Conservation (phyloP, 2,113 vertebrate species). For the Syngnathus scovelli region DNA sequence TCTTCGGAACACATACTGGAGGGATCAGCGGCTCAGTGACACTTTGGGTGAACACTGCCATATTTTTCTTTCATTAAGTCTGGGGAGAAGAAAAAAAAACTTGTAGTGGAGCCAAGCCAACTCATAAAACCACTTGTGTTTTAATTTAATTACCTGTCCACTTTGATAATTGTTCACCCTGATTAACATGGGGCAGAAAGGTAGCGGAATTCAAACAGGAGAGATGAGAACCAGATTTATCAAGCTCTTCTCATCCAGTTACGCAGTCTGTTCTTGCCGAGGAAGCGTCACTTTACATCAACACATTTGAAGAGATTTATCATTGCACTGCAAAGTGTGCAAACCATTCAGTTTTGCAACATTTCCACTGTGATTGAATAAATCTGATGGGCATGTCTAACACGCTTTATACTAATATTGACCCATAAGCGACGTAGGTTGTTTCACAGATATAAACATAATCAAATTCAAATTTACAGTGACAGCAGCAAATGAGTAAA, state of each 20-base stretch:
- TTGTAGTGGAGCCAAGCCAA: slow-evolving; percentile 71
- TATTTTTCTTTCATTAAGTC: slow-evolving; percentile 75
- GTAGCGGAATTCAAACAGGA: slow-evolving; percentile 62
- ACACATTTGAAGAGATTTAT: neutral
- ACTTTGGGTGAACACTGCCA: slow-evolving; percentile 63
- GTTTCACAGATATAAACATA: neutral
- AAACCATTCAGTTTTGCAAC: neutral
- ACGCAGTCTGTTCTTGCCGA: slow-evolving; percentile 34
- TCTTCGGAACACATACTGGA: neutral
- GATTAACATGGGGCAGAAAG: slow-evolving; percentile 71
- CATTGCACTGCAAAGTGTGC: neutral
- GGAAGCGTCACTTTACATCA: slow-evolving; percentile 17
- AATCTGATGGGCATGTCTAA: neutral
- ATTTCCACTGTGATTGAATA: neutral
- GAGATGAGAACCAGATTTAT: slow-evolving; percentile 51
- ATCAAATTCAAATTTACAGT: neutral
- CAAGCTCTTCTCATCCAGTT: slow-evolving; percentile 35
- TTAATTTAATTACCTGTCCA: slow-evolving; percentile 81
- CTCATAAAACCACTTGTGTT: slow-evolving; percentile 77
- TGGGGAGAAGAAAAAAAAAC: slow-evolving; percentile 45
- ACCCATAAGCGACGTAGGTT: neutral
- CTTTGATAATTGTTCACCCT: slow-evolving; percentile 78
- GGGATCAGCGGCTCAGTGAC: slow-evolving; percentile 50
- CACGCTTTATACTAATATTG: neutral
- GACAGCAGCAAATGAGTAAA: slow-evolving; percentile 14